Percentiles rank a stretch among this genome's conserved stretches.
phyloP scores from a whole-genome alignment of 1,140 invertebrate genomes.

The Drosophila hydei region DNA sequence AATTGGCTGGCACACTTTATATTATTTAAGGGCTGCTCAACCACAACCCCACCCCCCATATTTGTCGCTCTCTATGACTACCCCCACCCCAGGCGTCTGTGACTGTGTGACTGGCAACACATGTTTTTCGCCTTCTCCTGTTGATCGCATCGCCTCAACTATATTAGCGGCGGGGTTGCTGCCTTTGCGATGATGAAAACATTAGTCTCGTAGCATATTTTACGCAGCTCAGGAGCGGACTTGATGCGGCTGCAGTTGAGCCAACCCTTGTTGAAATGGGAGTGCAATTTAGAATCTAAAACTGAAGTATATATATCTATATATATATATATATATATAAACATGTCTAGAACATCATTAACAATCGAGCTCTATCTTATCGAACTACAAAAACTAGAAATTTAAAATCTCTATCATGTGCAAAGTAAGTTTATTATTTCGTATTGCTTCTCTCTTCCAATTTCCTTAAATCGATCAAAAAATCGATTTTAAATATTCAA shows the following conservation, averaged over 20 bases:
- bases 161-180: constrained; percentile 31
- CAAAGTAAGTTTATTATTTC: too few relatives aligned
- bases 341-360: too few relatives aligned
- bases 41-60: not conserved
- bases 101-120: constrained; percentile 83
- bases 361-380: too few relatives aligned
- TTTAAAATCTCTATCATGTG: too few relatives aligned
- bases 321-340: too few relatives aligned
- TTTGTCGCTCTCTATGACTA: not conserved
- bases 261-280: too few relatives aligned
- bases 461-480: too few relatives aligned
- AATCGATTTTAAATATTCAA: too few relatives aligned
- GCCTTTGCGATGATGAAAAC: constrained; percentile 67
- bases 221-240: constrained; percentile 53
- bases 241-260: not conserved
- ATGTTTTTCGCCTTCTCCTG: constrained; percentile 80
- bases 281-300: too few relatives aligned
- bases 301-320: too few relatives aligned
- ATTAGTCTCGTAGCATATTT: constrained; percentile 74
- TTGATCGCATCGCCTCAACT: constrained; percentile 57
- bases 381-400: too few relatives aligned
- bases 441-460: too few relatives aligned
- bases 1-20: constrained; percentile 36
- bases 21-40: constrained; percentile 22
- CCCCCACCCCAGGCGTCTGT: constrained; percentile 26